Conservation (phyloP, 2,797 vertebrate genomes). For the Bovichtus variegatus region DNA sequence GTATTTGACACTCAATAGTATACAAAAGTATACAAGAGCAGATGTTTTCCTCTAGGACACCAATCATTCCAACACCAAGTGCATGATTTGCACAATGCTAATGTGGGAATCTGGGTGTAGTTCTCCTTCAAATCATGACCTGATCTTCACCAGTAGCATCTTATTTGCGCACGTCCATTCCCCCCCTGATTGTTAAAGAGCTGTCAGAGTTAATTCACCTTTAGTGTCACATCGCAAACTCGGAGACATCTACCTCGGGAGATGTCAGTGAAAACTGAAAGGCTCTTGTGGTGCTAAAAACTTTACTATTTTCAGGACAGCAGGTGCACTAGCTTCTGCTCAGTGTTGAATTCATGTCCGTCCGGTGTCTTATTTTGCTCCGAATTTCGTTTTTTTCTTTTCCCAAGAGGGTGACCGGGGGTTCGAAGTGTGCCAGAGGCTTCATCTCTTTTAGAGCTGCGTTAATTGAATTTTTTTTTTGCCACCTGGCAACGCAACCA, state of each 20-base stretch:
- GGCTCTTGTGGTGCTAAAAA: no score
- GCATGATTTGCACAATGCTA: slow-evolving; percentile 21
- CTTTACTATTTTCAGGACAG: no score
- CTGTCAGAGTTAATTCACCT: slow-evolving; percentile 22
- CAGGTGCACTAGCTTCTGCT: no score
- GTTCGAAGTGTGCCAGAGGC: background rate
- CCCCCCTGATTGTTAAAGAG: slow-evolving; percentile 4
- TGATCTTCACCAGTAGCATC: slow-evolving; percentile 10
- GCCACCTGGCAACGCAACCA: background rate
- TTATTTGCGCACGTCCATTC: background rate
- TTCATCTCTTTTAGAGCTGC: slow-evolving; percentile 11
- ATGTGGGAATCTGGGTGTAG: slow-evolving; percentile 9
- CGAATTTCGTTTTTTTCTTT: background rate
- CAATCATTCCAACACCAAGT: background rate
- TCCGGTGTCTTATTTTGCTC: no score
- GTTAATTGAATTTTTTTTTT: background rate
- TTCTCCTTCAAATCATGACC: slow-evolving; percentile 32
- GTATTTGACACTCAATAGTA: background rate
- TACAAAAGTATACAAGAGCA: slow-evolving; percentile 35
- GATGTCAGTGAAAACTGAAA: no score
- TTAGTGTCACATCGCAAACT: slow-evolving; percentile 20
- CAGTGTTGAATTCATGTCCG: no score
- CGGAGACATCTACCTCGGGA: background rate
- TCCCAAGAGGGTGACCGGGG: background rate
- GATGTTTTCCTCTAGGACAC: slow-evolving; percentile 57